Conservation (phyloP, 2,888 invertebrate genomes). For the Syritta pipiens region DNA sequence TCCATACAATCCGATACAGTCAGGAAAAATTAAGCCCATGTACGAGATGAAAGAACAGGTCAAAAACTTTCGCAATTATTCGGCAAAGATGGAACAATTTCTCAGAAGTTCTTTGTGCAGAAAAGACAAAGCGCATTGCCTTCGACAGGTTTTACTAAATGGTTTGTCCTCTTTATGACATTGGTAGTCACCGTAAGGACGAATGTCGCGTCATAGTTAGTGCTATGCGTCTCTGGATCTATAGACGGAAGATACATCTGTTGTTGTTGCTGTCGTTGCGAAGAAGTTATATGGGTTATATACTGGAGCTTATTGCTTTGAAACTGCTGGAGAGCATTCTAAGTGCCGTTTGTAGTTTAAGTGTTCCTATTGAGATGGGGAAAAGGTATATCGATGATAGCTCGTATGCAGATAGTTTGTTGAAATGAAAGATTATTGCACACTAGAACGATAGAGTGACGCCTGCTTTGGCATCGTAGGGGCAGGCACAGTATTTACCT, state of each 20-base stretch:
- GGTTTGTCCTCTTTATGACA: conserved; percentile 25
- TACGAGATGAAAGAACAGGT: too few species aligned
- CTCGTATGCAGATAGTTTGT: conserved; percentile 38
- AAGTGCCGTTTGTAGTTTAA: conserved; percentile 54
- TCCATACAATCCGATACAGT: too few species aligned
- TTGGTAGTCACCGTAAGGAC: conserved; percentile 24
- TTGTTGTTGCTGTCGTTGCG: neutral
- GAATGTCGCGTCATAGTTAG: conserved; percentile 40
- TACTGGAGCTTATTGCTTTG: conserved; percentile 57
- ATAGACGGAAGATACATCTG: conserved; percentile 9
- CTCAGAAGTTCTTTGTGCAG: conserved; percentile 51
- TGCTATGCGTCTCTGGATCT: conserved; percentile 21
- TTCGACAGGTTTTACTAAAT: conserved; percentile 43
- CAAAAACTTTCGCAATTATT: conserved; percentile 63
- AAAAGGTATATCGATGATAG: conserved; percentile 47
- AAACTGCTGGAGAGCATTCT: conserved; percentile 47
- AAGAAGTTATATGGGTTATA: conserved; percentile 50
- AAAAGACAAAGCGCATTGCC: conserved; percentile 50
- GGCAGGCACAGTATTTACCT: neutral
- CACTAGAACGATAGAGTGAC: neutral
- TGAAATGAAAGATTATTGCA: conserved; percentile 35
- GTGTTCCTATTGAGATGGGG: too few species aligned
- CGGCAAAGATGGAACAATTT: conserved; percentile 51
- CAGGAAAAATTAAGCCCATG: too few species aligned
- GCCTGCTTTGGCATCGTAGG: neutral